Conservation (phyloP, 2,888 invertebrate species). For the Sesia bembeciformis region DNA sequence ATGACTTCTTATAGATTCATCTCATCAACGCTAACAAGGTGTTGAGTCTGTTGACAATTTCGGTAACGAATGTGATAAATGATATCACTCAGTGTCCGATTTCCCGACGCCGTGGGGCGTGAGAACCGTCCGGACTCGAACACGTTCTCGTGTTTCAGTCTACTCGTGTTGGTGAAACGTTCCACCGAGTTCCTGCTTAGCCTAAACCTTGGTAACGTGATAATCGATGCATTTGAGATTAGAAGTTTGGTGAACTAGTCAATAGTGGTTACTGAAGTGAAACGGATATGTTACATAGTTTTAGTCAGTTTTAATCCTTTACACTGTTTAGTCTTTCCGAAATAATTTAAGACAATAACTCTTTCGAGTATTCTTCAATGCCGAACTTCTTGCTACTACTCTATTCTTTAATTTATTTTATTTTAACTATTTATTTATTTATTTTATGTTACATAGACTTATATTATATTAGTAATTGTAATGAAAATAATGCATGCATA, state of each 20-base stretch:
- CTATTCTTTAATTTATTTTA: no score
- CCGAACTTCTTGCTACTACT: no score
- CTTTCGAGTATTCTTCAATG: no score
- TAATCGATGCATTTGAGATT: neutral
- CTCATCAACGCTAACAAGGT: slow-evolving; percentile 23
- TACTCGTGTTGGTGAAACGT: slow-evolving; percentile 20
- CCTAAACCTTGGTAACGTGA: neutral
- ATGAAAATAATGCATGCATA: no score
- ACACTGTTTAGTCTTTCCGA: no score
- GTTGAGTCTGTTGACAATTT: slow-evolving; percentile 21
- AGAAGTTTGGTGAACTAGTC: neutral
- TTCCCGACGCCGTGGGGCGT: slow-evolving; percentile 35
- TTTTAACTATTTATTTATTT: no score
- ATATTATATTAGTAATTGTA: no score
- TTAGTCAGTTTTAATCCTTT: no score
- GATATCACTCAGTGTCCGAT: slow-evolving; percentile 42
- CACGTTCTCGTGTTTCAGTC: slow-evolving; percentile 39
- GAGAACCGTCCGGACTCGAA: slow-evolving; percentile 43
- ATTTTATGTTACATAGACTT: no score
- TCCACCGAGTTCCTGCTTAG: slow-evolving; percentile 1
- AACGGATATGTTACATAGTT: neutral
- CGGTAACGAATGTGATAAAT: slow-evolving; percentile 50
- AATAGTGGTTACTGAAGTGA: neutral
- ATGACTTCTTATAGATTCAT: no score
- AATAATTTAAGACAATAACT: no score